Base-by-base conservation (phyloP, 2,113 vertebrate species). In the Atherinomorus stipes region DNA sequence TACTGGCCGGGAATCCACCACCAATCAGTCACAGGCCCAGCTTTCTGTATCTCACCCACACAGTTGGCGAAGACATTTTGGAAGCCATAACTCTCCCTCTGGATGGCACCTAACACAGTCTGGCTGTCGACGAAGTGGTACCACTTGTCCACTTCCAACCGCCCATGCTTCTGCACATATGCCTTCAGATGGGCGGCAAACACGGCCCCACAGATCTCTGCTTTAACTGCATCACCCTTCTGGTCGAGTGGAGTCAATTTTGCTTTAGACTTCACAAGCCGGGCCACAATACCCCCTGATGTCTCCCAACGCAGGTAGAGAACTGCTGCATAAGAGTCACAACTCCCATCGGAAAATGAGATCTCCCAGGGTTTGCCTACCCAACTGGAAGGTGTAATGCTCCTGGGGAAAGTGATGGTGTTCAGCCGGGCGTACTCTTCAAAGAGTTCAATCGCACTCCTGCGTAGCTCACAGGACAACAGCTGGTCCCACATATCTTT, bases 31-130 rank as follows among this genome's bases (percentile, higher is more conserved):
- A 47, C 37, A 2, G 52, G 51, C 4, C 52, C 38, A 12, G 52
- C 52, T 25, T 68, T 57, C 16, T 53, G 47, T 0, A 52, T 72
- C 9, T 72, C 57, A 5, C 57, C 58, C 3, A 28, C n/a, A 1
- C 37, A 5, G 13, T 62, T 71, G 1, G 40, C 25, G 6, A 69
- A 69, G 31, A 71, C 61, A 2, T 38, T 73, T 25, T 73, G 37
- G 37, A 21, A 63, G 50, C 59, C 34, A 22, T 54, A 73, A 7
- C 59, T 73, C 1, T 56, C 69, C n/a, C n/a, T n/a, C n/a, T n/a
- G n/a, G n/a, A n/a, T n/a, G n/a, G n/a, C n/a, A n/a, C n/a, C n/a
- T n/a, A n/a, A n/a, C n/a, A n/a, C n/a, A n/a, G n/a, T n/a, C n/a
- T n/a, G n/a, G n/a, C n/a, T n/a, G n/a, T n/a, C n/a, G n/a, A n/a